Percentiles rank a stretch among this genome's conserved stretches.
Conservation (phyloP, 2,888 invertebrate genomes). For the Conops quadrifasciatus region DNA sequence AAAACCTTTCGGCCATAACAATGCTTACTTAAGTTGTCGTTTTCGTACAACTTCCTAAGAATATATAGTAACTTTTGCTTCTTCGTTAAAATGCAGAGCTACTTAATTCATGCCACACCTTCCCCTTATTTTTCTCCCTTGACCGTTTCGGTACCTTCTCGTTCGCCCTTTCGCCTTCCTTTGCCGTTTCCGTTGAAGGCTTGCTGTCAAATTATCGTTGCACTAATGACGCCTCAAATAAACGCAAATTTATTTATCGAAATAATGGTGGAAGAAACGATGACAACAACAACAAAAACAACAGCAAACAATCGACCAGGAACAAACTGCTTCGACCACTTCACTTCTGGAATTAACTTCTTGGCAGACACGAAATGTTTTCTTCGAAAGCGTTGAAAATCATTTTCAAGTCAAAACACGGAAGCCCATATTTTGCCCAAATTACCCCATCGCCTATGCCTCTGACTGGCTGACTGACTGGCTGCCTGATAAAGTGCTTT, state of each 20-base stretch:
- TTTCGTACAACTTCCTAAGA: conserved; percentile 9
- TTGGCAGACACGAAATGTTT: not conserved
- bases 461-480: not conserved
- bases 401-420: conserved; percentile 33
- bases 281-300: conserved; percentile 41
- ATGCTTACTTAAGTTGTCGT: not conserved
- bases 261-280: conserved; percentile 43
- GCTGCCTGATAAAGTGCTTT: not conserved
- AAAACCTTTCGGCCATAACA: no score
- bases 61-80: no score
- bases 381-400: conserved; percentile 14
- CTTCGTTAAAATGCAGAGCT: no score
- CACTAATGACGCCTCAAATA: conserved; percentile 62
- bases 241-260: conserved; percentile 42
- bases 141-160: no score
- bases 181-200: conserved; percentile 44
- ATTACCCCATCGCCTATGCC: conserved; percentile 12
- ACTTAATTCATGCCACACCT: not conserved
- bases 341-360: no score
- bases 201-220: conserved; percentile 58
- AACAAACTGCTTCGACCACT: no score
- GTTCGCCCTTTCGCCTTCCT: no score
- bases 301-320: not conserved
- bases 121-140: not conserved
- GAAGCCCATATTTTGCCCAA: conserved; percentile 31